A percentile compares a stretch with the other conserved stretches of the same genome.
Evolutionary conservation across 1,140 invertebrate genomes (phyloP).

Genomic region (Oreohelix idahoensis): DNA sequence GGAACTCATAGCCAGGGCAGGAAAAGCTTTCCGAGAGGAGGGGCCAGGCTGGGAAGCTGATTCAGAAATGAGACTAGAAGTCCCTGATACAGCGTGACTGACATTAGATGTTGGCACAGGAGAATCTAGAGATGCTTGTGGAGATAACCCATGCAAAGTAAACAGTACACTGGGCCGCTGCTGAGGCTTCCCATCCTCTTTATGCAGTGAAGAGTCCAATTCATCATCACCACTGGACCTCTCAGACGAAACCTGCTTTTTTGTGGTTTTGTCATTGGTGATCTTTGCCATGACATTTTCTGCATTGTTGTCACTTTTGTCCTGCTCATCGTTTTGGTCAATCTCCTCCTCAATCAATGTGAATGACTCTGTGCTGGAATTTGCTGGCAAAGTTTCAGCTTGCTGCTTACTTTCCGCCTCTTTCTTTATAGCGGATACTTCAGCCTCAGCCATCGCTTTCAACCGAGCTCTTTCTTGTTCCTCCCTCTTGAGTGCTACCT

Average conservation of each 20-base stretch:
- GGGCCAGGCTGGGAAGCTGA: background rate
- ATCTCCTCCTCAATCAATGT: background rate
- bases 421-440: slow-evolving; percentile 2
- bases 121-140: slow-evolving; percentile 53
- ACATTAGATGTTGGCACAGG: slow-evolving; percentile 8
- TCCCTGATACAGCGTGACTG: background rate
- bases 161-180: slow-evolving; percentile 42
- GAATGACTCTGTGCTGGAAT: slow-evolving; percentile 20
- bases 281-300: background rate
- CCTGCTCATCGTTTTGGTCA: background rate
- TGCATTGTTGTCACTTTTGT: background rate
- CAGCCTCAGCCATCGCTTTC: slow-evolving; percentile 51
- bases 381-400: background rate
- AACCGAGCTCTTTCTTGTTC: slow-evolving; percentile 51
- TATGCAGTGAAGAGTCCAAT: background rate
- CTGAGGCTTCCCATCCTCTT: background rate
- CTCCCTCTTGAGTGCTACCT: slow-evolving; percentile 53
- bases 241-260: background rate
- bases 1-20: background rate
- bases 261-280: background rate
- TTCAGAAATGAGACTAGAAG: background rate
- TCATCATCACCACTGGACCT: background rate
- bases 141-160: slow-evolving; percentile 13
- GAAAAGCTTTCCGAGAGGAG: background rate
- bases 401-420: background rate